These are phyloP conservation scores for Drosophila mayaguana DNA, from an alignment of 2,888 invertebrate species.

Conservation along the genomic window DNA sequence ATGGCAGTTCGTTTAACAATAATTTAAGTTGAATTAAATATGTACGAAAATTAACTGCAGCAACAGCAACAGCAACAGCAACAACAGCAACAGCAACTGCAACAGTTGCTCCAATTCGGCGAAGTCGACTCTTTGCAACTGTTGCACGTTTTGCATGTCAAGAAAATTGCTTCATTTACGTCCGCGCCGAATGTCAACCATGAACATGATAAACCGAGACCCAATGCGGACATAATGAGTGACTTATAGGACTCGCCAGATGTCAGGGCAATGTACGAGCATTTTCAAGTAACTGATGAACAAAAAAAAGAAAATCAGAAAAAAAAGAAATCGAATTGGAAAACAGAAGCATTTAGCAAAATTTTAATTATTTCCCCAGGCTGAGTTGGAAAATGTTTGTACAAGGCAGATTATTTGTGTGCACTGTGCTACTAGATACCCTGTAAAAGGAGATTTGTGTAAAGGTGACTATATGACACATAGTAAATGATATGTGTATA, in stretches of 20 bases:
- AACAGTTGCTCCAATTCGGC: conserved; percentile 48
- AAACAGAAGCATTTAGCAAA: conserved; percentile 24
- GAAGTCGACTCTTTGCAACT: conserved; percentile 61
- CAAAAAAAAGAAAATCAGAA: background rate
- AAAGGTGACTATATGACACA: background rate
- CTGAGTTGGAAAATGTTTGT: background rate
- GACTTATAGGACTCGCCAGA: conserved; percentile 60
- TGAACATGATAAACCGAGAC: conserved; percentile 74
- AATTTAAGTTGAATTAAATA: conserved; percentile 79
- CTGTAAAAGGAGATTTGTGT: background rate
- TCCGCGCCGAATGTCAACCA: conserved; percentile 77
- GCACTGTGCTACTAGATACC: conserved; percentile 1
- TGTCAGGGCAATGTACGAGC: conserved; percentile 38
- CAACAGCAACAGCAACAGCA: conserved; percentile 27
- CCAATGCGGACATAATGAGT: conserved; percentile 74
- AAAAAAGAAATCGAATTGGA: conserved; percentile 3
- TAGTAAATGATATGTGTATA: background rate
- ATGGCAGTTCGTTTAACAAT: conserved; percentile 60
- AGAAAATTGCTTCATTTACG: conserved; percentile 80
- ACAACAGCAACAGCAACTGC: conserved; percentile 33
- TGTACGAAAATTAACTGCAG: conserved; percentile 73
- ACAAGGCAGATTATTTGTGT: background rate
- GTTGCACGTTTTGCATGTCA: conserved; percentile 80
- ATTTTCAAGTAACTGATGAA: conserved; percentile 13
- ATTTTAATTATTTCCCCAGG: conserved; percentile 44